These are phyloP conservation scores for Campylomormyrus tamandua DNA, from an alignment of 2,113 vertebrate genomes.

Conservation along the genomic window DNA sequence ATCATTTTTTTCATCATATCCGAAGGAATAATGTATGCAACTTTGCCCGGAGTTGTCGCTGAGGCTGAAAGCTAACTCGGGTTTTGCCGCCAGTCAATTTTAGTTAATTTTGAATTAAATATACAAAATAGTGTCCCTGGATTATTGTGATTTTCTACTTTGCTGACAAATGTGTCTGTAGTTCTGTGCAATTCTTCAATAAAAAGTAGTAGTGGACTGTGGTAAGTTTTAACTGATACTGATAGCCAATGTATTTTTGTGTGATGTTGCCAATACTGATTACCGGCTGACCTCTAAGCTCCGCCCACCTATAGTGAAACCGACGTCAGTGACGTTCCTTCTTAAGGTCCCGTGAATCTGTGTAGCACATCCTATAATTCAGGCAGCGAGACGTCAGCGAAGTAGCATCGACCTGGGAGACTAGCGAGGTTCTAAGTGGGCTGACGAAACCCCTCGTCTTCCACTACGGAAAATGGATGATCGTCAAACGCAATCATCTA, in stretches of 20 bases:
- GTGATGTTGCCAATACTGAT: background rate
- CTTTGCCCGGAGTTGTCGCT: background rate
- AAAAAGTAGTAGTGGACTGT: background rate
- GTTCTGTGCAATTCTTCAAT: background rate
- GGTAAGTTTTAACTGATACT: background rate
- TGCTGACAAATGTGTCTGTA: background rate
- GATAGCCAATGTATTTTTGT: background rate
- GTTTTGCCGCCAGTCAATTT: background rate
- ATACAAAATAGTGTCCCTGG: background rate
- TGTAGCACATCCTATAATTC: background rate
- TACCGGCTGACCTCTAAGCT: background rate
- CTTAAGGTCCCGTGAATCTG: background rate
- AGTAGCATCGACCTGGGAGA: background rate
- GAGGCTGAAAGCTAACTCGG: background rate
- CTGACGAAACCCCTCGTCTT: background rate
- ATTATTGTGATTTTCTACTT: background rate
- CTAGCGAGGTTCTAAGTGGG: background rate
- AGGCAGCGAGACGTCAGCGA: background rate
- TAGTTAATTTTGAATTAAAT: background rate
- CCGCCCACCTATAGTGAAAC: background rate
- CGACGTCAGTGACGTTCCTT: background rate
- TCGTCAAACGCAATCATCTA: background rate
- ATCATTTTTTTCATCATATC: background rate
- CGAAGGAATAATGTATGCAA: background rate
- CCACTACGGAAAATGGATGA: background rate